Evolutionary conservation across 2,113 vertebrate species (phyloP), one percentile per base, ranked within the genome.

Genomic region (Epinephelus lanceolatus): DNA sequence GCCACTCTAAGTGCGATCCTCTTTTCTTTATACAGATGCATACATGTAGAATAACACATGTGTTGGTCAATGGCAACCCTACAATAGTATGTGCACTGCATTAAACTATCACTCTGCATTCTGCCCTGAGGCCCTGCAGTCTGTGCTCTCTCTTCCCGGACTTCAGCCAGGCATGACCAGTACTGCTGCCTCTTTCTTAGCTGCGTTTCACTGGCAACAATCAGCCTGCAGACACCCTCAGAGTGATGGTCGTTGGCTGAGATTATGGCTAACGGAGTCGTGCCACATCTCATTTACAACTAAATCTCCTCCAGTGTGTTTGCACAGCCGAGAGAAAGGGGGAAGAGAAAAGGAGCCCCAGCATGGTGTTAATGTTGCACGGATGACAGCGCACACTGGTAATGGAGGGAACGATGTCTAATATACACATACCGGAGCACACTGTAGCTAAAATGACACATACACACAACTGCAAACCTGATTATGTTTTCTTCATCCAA

Each of bases 361-460:
- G 82, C 66, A 7, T 82, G 85, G 49, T 19, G 68, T 67, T 82
- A 87, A 87, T 91, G 82, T 66, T 56, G 25, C 37, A 80, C 1
- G 33, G 55, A 81, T 86, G 75, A 85, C 55, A 59, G 84, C 30
- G 5, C 70, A 66, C 70, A 61, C 33, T 13, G 66, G 67, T 75
- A 88, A 83, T 71, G 47, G 53, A 75, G 67, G 61, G 60, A 71
- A 73, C 51, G 5, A 81, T 2, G 2, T 8, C 63, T 51, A 52
- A 77, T 83, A 57, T 21, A 30, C 62, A 81, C 73, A 72, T 25
- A 69, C 51, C 6, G 27, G 15, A 21, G 51, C 45, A 74, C 42
- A 47, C 42, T 57, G 45, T 17, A 33, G 52, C 71, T 83, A 30
- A 53, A 33, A 67, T 68, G 4, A 83, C 25, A 45, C 42, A 80